Evolutionary conservation across 2,113 vertebrate species (phyloP).

Genomic region (Pedetes capensis): DNA sequence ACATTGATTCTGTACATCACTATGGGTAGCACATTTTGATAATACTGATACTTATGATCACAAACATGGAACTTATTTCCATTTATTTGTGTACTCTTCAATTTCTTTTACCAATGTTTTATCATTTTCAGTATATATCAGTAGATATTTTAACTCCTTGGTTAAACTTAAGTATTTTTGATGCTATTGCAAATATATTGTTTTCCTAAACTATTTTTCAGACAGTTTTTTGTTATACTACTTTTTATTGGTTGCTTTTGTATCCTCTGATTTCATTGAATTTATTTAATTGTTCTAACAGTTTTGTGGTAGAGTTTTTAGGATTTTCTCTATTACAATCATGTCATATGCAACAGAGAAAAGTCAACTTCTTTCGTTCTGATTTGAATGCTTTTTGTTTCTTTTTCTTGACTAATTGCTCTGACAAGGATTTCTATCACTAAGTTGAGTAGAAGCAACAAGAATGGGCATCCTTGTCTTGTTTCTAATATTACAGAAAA

Average conservation of each 20-base stretch:
- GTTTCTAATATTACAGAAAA: background rate
- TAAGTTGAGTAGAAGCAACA: too few relatives aligned
- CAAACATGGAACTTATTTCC: background rate
- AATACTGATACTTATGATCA: background rate
- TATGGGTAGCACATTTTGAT: background rate
- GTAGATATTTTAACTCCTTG: background rate
- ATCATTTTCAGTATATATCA: background rate
- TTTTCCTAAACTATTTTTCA: too few relatives aligned
- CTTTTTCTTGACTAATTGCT: background rate
- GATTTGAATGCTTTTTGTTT: background rate
- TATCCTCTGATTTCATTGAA: background rate
- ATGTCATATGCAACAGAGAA: background rate
- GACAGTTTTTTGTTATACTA: too few relatives aligned
- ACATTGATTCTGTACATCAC: background rate
- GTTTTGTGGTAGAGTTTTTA: background rate
- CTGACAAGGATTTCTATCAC: background rate
- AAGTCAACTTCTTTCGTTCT: background rate
- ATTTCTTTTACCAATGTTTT: background rate
- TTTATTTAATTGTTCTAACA: background rate
- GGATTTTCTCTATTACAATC: background rate
- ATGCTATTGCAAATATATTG: background rate
- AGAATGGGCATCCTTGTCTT: background rate
- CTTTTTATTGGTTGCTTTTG: background rate
- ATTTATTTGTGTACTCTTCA: background rate
- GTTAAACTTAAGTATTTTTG: background rate